Conservation (phyloP, 1,140 invertebrate genomes). For the Lanistes nyassanus region DNA sequence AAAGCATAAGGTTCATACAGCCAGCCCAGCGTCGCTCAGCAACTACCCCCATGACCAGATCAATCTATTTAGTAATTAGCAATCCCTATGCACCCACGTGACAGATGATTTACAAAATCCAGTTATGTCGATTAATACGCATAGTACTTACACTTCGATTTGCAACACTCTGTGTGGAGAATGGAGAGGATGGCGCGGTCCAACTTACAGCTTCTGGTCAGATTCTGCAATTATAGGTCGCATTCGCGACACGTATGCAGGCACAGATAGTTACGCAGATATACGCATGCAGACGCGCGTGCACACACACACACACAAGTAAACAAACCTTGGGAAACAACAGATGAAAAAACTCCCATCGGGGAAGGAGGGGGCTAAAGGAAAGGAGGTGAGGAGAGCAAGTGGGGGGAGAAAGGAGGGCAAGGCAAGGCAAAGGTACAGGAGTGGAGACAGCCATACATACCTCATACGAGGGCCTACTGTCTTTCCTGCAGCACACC, state of each 20-base stretch:
- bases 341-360: background rate
- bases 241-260: background rate
- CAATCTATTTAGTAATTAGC: too few species aligned
- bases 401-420: background rate
- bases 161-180: background rate
- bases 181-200: background rate
- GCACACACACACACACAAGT: constrained; percentile 6
- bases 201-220: background rate
- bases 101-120: too few species aligned
- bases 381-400: background rate
- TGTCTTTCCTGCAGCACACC: background rate
- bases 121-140: too few species aligned
- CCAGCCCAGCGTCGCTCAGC: too few species aligned
- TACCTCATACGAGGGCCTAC: background rate
- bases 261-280: background rate
- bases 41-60: too few species aligned
- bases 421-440: too few species aligned
- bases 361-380: too few species aligned
- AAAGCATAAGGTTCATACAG: too few species aligned
- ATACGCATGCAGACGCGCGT: constrained; percentile 10
- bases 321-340: background rate
- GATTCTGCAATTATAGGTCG: background rate
- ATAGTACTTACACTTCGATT: background rate
- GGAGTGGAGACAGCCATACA: too few species aligned
- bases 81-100: too few species aligned